phyloP scores from a whole-genome alignment of 2,113 vertebrate species.

The Hydrochoerus hydrochaeris region DNA sequence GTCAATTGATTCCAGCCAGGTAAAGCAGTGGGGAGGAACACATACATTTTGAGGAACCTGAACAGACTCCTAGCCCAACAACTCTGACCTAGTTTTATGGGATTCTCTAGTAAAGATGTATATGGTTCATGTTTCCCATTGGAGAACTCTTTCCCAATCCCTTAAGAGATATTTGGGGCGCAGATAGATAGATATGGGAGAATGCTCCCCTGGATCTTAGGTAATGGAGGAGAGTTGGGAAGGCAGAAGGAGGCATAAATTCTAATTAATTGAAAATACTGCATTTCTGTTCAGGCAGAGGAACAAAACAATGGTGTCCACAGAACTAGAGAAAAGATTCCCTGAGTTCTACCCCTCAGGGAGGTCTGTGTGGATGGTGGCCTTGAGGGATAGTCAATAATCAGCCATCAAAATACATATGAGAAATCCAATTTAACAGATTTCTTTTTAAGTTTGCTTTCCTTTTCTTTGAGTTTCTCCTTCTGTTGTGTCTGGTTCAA shows the following conservation, averaged over 20 bases:
- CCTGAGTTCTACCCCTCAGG: not conserved
- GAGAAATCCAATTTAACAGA: not conserved
- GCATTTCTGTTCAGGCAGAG: conserved; percentile 4
- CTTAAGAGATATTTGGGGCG: not conserved
- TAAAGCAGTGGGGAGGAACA: not conserved
- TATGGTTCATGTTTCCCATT: not conserved
- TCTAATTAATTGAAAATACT: not conserved
- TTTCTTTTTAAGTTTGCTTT: conserved; percentile 33
- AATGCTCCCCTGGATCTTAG: not conserved
- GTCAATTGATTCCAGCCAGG: not conserved
- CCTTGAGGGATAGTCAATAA: not conserved
- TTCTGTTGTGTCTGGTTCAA: not conserved
- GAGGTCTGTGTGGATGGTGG: not conserved
- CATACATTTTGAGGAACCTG: not conserved
- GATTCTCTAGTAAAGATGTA: conserved; percentile 26
- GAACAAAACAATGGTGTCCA: not conserved
- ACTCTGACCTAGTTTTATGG: conserved; percentile 14
- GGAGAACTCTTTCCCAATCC: not conserved
- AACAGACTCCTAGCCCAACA: not conserved
- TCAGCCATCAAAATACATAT: not conserved
- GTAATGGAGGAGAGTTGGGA: not conserved
- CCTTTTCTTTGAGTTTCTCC: conserved; percentile 56
- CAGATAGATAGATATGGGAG: not conserved
- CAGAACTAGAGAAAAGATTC: not conserved
- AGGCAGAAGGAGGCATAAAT: not conserved